Base-by-base conservation (phyloP, 2,797 vertebrate species). In the Glossophaga mutica region DNA sequence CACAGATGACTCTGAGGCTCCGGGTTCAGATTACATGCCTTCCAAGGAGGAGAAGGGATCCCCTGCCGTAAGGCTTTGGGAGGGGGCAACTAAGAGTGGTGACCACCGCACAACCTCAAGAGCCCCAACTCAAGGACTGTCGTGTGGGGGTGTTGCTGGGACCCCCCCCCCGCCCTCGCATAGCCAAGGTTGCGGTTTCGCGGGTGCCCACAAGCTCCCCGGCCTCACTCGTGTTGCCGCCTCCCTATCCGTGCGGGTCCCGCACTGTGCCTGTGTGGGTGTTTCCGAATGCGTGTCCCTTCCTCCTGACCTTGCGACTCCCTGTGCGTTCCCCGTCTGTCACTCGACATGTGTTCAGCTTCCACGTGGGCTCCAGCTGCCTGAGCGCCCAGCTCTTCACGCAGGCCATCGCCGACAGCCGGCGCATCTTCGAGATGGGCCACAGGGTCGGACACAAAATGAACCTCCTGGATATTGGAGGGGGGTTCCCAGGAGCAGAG, bases 391-490 rank as follows among this genome's bases (percentile, higher is more conserved):
- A 10, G 9, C 46, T 32, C 24, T 98, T 86, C 94, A 39, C 6
- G 3, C 42, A 70, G 62, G 97, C 97, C 79, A 97, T 98, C 0
- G 42, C 68, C 5, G 87, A 97, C 32, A 94, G 98, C 50, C 29
- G 26, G 4, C 0, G 0, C 0, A 77, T 97, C 44, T 98, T 98
- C 57, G 92, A 98, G 44, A 74, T 90, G 70, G 98, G 92, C 6
- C 14, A 48, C 5, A 15, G 70, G 37, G 26, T 81, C 0, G 96
- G 97, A 0, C 83, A 97, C 46, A 46, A 92, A 12, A 97, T 98
- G 97, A 94, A 24, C n/a, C 71, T 98, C 50, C 79, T 98, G 96
- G 98, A 98, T 55, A 97, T 98, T 3, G 94, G 97, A 65, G 97
- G 97, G 18, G 98, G 97, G 1, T 98, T 98, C 76, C 89, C 97